Conservation (phyloP, 1,140 invertebrate genomes). For the Triops longicaudatus region DNA sequence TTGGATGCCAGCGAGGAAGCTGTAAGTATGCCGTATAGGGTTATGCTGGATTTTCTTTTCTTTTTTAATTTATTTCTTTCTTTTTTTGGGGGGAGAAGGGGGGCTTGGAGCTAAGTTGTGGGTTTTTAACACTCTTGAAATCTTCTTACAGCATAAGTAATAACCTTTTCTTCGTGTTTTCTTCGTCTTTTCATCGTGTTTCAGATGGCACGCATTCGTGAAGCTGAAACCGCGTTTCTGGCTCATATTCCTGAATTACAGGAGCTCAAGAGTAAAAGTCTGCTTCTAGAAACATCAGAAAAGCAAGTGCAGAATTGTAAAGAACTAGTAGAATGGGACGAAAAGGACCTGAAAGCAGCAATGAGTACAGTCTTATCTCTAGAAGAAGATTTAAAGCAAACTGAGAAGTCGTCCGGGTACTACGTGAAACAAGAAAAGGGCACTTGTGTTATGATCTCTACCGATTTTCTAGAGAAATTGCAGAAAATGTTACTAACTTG, state of each 20-base stretch:
- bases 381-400: neutral
- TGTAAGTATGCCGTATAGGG: neutral
- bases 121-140: no score
- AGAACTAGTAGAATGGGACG: neutral
- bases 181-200: neutral
- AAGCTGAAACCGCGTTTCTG: neutral
- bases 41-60: no score
- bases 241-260: neutral
- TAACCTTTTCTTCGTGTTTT: no score
- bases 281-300: neutral
- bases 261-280: neutral
- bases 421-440: no score
- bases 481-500: no score
- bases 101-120: no score
- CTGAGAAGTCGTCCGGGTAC: no score
- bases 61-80: no score
- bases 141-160: no score
- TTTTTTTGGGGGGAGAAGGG: no score
- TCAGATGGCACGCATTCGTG: neutral
- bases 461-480: no score
- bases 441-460: no score
- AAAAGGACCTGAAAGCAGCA: neutral
- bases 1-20: neutral
- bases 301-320: neutral
- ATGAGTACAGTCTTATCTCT: neutral